Conservation (phyloP, 2,888 invertebrate genomes). For the Drosophila ezoana region DNA sequence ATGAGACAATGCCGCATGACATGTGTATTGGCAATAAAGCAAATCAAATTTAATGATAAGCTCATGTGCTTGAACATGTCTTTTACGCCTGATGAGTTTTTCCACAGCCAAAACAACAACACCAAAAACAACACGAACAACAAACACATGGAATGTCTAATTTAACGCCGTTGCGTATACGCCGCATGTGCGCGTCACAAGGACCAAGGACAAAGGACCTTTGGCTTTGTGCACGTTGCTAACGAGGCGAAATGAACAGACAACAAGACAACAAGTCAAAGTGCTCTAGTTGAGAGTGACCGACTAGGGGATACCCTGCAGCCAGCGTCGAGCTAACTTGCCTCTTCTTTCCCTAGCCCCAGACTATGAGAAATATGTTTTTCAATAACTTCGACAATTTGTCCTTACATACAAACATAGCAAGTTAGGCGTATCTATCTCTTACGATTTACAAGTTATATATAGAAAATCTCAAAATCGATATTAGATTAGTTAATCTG, state of each 20-base stretch:
- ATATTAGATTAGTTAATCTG: no score
- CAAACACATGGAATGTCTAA: constrained; percentile 61
- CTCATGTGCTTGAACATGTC: constrained; percentile 68
- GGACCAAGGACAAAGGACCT: constrained; percentile 46
- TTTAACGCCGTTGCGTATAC: constrained; percentile 66
- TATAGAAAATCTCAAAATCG: no score
- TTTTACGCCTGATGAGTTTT: constrained; percentile 63
- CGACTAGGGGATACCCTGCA: no score
- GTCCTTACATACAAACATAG: no score
- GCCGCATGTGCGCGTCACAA: constrained; percentile 30
- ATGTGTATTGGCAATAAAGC: constrained; percentile 61
- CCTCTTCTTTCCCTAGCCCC: no score
- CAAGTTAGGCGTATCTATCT: no score
- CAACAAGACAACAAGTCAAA: constrained; percentile 21
- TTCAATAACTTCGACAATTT: no score
- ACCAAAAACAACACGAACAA: constrained; percentile 33
- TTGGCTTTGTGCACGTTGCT: constrained; percentile 54
- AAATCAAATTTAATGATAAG: constrained; percentile 79
- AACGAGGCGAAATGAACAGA: constrained; percentile 69
- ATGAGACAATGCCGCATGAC: constrained; percentile 33
- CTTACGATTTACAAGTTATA: no score
- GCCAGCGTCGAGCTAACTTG: no score
- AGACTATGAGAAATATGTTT: no score
- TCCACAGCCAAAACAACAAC: constrained; percentile 15
- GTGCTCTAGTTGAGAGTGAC: no score